Evolutionary conservation across 2,888 invertebrate genomes (phyloP), one percentile per base, ranked within the genome.

Genomic region (Aporophyla nigra): DNA sequence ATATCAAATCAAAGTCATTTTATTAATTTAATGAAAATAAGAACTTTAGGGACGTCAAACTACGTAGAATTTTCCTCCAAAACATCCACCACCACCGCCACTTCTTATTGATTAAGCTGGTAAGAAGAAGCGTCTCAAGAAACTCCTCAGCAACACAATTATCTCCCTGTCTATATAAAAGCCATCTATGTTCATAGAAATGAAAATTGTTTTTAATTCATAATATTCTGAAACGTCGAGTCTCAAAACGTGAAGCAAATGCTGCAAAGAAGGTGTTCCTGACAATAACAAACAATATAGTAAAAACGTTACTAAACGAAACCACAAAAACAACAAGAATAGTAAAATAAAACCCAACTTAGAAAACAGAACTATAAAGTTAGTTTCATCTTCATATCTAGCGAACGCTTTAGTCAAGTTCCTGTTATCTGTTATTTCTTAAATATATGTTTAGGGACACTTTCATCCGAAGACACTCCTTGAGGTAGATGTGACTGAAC

Each of bases 321-420:
- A 56, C 56, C 46, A 72, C 56, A 49, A 54, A 71, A 56, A 24
- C 10, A 58, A 58, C 56, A 73, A 73, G 16, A 49, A 16, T 27
- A 58, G 40, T 51, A 14, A 51, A 43, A 51, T n/a, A 53, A 51
- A 40, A 40, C 14, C 5, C 24, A 9, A 51, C 51, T 73, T 54
- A n/a, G 16, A 54, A 27, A 9, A n/a, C 21, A 24, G 2, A 46
- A 56, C 12, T 71, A 33, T 2, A 46, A 46, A 54, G 27, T 70
- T 27, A 33, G 54, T 56, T 46, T 24, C 19, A 12, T 24, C 16
- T n/a, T 71, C 16, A 56, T n/a, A n/a, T n/a, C n/a, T n/a, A n/a
- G n/a, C n/a, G n/a, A n/a, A n/a, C n/a, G n/a, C n/a, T n/a, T n/a
- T n/a, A n/a, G n/a, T n/a, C n/a, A n/a, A n/a, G 19, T 46, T 46